Evolutionary conservation across 2,797 vertebrate genomes (phyloP).

Genomic region (Hippoglossus hippoglossus): DNA sequence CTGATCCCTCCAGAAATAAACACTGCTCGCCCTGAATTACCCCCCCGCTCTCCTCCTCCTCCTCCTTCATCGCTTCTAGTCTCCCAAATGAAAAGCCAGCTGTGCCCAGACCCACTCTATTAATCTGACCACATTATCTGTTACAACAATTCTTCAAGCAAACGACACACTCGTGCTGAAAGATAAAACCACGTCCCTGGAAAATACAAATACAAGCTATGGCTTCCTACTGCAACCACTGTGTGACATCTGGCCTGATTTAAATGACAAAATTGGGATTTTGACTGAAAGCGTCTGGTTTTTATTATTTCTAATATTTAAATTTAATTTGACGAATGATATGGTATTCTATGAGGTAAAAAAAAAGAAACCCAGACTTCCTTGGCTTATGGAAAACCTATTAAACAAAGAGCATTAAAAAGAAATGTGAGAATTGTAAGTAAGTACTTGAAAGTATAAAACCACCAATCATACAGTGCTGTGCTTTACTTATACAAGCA

Average conservation of each 20-base stretch:
- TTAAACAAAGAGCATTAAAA: not conserved
- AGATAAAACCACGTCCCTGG: not conserved
- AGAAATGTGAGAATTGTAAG: not conserved
- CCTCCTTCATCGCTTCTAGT: constrained; percentile 15
- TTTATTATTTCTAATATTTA: not conserved
- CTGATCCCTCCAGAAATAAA: constrained; percentile 64
- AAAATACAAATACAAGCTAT: not conserved
- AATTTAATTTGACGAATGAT: not conserved
- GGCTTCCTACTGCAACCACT: not conserved
- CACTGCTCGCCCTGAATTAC: constrained; percentile 9
- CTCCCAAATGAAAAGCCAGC: constrained; percentile 55
- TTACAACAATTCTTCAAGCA: constrained; percentile 30
- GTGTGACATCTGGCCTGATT: not conserved
- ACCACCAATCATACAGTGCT: not conserved
- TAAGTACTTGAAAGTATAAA: not conserved
- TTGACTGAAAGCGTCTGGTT: not conserved
- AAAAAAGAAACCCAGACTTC: not conserved
- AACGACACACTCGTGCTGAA: not conserved
- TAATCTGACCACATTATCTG: constrained; percentile 43
- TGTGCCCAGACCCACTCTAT: constrained; percentile 47
- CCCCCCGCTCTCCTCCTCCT: not conserved
- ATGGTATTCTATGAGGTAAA: not conserved
- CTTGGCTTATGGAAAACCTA: not conserved
- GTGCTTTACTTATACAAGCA: too few relatives aligned
- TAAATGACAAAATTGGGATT: not conserved